Conservation (phyloP, 2,888 invertebrate species). For the Caradrina clavipalpis region DNA sequence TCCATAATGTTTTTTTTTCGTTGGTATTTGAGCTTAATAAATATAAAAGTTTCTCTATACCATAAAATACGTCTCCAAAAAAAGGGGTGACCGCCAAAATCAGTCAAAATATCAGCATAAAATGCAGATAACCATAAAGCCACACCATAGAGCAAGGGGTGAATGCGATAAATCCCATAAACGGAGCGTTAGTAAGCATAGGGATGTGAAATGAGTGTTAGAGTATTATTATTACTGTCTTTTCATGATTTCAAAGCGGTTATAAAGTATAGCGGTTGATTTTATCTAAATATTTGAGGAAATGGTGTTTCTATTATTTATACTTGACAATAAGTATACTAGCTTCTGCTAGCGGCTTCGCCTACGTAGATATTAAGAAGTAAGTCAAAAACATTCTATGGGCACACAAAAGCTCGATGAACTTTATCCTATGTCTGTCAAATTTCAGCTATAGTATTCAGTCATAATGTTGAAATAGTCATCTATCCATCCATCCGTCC, state of each 20-base stretch:
- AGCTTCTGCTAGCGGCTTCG: too few relatives aligned
- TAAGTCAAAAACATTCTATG: too few relatives aligned
- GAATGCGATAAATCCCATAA: conserved; percentile 64
- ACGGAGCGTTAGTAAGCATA: conserved; percentile 60
- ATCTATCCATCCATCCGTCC: too few relatives aligned
- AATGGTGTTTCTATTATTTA: too few relatives aligned
- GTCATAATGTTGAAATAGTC: too few relatives aligned
- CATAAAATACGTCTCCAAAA: conserved; percentile 13
- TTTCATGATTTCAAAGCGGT: conserved; percentile 30
- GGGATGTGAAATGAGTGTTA: conserved; percentile 44
- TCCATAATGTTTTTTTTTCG: too few relatives aligned
- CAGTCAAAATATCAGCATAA: conserved; percentile 71
- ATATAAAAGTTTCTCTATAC: not conserved
- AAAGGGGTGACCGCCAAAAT: conserved; percentile 46
- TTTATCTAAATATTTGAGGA: not conserved
- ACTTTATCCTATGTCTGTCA: too few relatives aligned
- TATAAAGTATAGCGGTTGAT: conserved; percentile 29
- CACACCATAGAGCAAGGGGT: conserved; percentile 60
- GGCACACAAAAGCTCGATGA: too few relatives aligned
- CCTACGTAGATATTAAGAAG: too few relatives aligned
- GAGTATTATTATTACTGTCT: conserved; percentile 39
- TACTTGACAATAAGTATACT: too few relatives aligned
- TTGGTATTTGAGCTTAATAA: not conserved
- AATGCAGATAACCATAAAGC: conserved; percentile 76
- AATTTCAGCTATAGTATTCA: too few relatives aligned